A percentile compares a stretch with the other conserved stretches of the same genome.
Evolutionary conservation across 2,888 invertebrate genomes (phyloP).

Genomic region (Idaea biselata): DNA sequence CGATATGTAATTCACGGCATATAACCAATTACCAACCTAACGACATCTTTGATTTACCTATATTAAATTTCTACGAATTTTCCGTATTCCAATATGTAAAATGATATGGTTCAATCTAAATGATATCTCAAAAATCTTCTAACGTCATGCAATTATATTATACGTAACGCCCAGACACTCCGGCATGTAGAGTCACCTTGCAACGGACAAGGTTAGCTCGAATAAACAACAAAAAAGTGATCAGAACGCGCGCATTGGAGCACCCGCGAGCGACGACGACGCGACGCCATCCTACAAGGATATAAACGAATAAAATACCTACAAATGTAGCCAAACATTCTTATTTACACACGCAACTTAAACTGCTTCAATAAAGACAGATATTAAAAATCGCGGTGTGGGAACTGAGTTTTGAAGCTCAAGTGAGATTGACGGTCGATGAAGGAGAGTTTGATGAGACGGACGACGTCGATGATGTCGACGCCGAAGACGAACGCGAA

Average conservation of each 20-base stretch:
- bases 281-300: conserved; percentile 24
- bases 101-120: conserved; percentile 73
- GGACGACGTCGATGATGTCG: conserved; percentile 47
- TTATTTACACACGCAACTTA: conserved; percentile 16
- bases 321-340: conserved; percentile 19
- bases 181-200: conserved; percentile 79
- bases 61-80: conserved; percentile 49
- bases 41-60: conserved; percentile 40
- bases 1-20: conserved; percentile 27
- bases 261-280: conserved; percentile 40
- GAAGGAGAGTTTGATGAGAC: conserved; percentile 40
- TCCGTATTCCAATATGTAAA: conserved; percentile 57
- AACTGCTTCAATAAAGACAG: conserved; percentile 17
- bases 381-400: conserved; percentile 13
- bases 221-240: conserved; percentile 74
- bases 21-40: conserved; percentile 25
- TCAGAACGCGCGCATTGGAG: conserved; percentile 51
- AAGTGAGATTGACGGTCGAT: conserved; percentile 29
- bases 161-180: conserved; percentile 73
- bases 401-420: conserved; percentile 11
- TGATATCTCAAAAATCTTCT: conserved; percentile 65
- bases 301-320: conserved; percentile 6
- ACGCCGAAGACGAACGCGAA: conserved; percentile 55
- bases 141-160: conserved; percentile 71
- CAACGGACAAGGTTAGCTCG: conserved; percentile 72